Base-by-base conservation (phyloP, 2,113 vertebrate species). In the Mustela nigripes region DNA sequence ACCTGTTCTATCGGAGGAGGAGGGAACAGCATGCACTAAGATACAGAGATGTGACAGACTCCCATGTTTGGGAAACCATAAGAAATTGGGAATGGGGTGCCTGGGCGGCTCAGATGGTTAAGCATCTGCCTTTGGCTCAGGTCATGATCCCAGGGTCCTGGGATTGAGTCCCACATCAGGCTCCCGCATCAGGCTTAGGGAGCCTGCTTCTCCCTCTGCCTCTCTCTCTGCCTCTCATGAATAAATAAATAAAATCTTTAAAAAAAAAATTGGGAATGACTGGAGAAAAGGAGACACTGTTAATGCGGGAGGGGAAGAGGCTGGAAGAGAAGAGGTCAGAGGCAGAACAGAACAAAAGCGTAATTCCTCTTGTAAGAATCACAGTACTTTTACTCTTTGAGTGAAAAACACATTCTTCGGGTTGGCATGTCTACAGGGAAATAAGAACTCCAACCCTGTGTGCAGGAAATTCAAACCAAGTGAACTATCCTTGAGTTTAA, bases 391-490 rank as follows among this genome's bases (percentile, higher is more conserved):
- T 88, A 67, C 22, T 71, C 39, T 65, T 56, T 78, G 42, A 93
- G 42, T 81, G 21, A 94, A 78, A 93, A 91, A 58, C 22, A 39
- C 26, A 11, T 84, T 62, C 78, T 80, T 67, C 67, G 87, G 76
- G 48, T 80, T 94, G 56, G 42, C 22, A 21, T 11, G 5, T 81
- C 78, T 58, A 90, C 11, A 89, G 26, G 81, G 42, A 91, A 79
- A 67, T 58, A 86, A 96, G 69, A 88, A 91, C 80, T 85, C 89
- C 91, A 78, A 80, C 31, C 15, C 8, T 22, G 18, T 56, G 9
- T 76, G 28, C 73, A 93, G 96, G 63, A 97, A 94, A 93, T 73
- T 95, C 22, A 45, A 89, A 78, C 48, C 71, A 73, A 86, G 80
- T 58, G 26, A 88, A 81, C 11, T 85, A 26, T 53, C 65, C 78